Conservation (phyloP, 2,888 invertebrate species). For the Ormyrus rosae region DNA sequence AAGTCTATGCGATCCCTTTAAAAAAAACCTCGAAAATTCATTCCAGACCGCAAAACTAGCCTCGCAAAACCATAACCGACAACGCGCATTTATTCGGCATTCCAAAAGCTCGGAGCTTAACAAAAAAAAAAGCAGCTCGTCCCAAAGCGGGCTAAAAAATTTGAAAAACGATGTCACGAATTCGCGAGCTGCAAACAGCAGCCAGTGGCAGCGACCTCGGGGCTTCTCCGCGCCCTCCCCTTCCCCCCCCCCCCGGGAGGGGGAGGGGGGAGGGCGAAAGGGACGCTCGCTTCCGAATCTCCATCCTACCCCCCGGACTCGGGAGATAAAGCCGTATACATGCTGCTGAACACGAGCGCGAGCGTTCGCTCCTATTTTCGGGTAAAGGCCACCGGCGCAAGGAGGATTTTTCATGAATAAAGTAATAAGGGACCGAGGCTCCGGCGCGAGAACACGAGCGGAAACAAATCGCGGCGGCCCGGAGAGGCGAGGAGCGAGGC, state of each 20-base stretch:
- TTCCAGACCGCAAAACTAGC: too few species aligned
- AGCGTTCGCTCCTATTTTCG: slow-evolving; percentile 3
- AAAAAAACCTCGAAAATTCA: too few species aligned
- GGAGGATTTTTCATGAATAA: slow-evolving; percentile 49
- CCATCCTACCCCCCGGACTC: slow-evolving; percentile 22
- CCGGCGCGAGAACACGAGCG: not conserved
- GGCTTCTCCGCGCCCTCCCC: slow-evolving; percentile 1
- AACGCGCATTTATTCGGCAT: too few species aligned
- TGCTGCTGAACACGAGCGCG: slow-evolving; percentile 16
- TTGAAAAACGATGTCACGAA: too few species aligned
- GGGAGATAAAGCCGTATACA: slow-evolving; percentile 20
- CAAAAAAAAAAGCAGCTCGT: too few species aligned
- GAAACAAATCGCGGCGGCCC: slow-evolving; percentile 16
- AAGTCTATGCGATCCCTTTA: too few species aligned
- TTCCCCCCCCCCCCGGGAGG: too few species aligned
- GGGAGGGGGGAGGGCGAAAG: not conserved
- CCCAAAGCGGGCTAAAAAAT: too few species aligned
- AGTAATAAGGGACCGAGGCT: slow-evolving; percentile 37
- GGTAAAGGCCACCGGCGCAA: slow-evolving; percentile 14
- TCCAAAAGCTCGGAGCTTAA: too few species aligned
- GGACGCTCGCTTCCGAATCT: slow-evolving; percentile 36
- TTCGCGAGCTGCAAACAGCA: too few species aligned
- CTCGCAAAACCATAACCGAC: too few species aligned
- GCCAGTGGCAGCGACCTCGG: not conserved
- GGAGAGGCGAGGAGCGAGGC: not conserved